phyloP scores from a whole-genome alignment of 2,888 invertebrate species.

The Brenthis ino region DNA sequence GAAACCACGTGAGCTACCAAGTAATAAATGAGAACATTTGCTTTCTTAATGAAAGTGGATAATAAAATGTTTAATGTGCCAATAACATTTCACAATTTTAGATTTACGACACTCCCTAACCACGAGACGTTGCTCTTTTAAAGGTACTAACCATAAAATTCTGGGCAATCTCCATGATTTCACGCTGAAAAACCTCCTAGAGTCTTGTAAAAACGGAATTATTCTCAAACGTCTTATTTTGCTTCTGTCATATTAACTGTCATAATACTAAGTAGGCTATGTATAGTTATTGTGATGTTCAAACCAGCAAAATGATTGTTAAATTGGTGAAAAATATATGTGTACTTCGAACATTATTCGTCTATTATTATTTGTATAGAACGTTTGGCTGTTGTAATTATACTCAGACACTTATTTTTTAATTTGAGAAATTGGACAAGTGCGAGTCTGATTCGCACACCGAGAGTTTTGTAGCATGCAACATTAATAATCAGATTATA shows the following conservation, averaged over 20 bases:
- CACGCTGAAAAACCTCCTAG: conserved; percentile 38
- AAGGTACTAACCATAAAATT: conserved; percentile 66
- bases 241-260: conserved; percentile 16
- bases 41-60: conserved; percentile 33
- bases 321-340: too few relatives aligned
- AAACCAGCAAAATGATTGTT: background rate
- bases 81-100: conserved; percentile 40
- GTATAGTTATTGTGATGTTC: background rate
- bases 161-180: conserved; percentile 68
- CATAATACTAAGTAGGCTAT: background rate
- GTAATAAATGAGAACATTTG: conserved; percentile 5
- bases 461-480: too few relatives aligned
- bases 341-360: too few relatives aligned
- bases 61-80: conserved; percentile 31
- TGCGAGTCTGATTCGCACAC: too few relatives aligned
- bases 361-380: too few relatives aligned
- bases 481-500: too few relatives aligned
- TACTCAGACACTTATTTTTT: too few relatives aligned
- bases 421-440: too few relatives aligned
- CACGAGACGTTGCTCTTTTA: conserved; percentile 31
- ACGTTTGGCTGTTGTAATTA: too few relatives aligned
- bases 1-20: background rate
- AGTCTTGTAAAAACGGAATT: conserved; percentile 34
- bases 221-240: conserved; percentile 5
- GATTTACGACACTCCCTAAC: conserved; percentile 37